Base-by-base conservation (phyloP, 1,140 invertebrate genomes). In the Lithobius niger region DNA sequence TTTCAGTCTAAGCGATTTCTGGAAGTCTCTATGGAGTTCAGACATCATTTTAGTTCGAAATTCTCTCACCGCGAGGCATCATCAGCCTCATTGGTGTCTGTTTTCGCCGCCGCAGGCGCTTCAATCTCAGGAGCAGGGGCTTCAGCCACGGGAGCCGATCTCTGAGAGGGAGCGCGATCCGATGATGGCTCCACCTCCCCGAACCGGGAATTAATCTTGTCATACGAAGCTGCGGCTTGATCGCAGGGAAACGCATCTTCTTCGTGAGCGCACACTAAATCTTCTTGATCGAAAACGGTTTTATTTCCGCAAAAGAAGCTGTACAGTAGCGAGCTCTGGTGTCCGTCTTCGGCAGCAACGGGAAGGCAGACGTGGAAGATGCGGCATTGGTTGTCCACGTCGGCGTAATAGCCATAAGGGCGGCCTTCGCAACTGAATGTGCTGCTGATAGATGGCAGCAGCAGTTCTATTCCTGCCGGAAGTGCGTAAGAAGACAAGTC, bases 331-430 rank as follows among this genome's bases (percentile, higher is more conserved):
- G 43, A 16, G 4, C 61, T 55, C 10, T 28, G 40, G 18, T 27
- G 31, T 1, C 52, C 48, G 25, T 59, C 57, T 27, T 10, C 10
- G 13, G 57, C 10, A 21, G 52, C 49, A 3, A 55, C 24, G 36
- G 60, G 59, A 6, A 60, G 22, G 27, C 64, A 66, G 4, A 64
- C 51, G 51, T 66, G 64, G 62, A 66, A 66, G 16, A 66, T 61
- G 43, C 65, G 62, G 44, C 64, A 66, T 10, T 61, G 55, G 22
- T 63, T 66, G 27, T 58, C 60, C 15, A 57, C 45, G 40, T 66
- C 64, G 2, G 64, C 64, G 31, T 64, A 66, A 36, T 64, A 66
- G 10, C 64, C 65, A 51, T 60, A 63, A 28, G 22, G 18, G n/a
- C 54, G 43, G 27, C 22, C 22, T 3, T 55, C 54, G 54, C 54